Conservation (phyloP, 1,140 invertebrate genomes). For the Cryptotermes secundus region DNA sequence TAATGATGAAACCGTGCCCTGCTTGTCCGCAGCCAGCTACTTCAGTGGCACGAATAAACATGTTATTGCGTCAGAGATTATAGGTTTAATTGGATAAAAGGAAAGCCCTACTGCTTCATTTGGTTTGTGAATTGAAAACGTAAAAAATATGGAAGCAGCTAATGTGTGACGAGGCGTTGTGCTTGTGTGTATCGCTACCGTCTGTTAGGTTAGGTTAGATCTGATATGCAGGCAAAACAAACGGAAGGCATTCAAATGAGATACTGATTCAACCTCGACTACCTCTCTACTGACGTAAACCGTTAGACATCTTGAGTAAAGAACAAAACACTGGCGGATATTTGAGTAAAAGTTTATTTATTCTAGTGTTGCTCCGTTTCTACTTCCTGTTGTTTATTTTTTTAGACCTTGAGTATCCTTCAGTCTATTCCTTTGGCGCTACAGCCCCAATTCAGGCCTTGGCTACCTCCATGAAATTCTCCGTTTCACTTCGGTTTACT, state of each 20-base stretch:
- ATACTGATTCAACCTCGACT: not conserved
- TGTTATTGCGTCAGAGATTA: too few species aligned
- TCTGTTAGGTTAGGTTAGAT: not conserved
- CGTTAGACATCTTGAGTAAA: not conserved
- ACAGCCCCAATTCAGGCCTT: too few species aligned
- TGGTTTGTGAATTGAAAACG: not conserved
- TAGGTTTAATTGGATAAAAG: too few species aligned
- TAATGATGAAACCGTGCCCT: too few species aligned
- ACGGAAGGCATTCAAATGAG: not conserved
- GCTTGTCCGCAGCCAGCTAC: too few species aligned
- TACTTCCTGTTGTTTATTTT: not conserved
- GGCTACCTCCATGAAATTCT: too few species aligned
- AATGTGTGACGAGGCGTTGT: not conserved
- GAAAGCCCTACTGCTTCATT: not conserved
- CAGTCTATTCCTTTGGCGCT: too few species aligned
- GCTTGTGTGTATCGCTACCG: not conserved
- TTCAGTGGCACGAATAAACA: too few species aligned
- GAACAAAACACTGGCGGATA: not conserved
- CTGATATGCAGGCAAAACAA: not conserved
- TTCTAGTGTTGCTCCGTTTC: not conserved
- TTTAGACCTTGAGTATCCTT: not conserved
- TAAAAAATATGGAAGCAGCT: not conserved
- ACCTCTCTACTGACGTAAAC: not conserved
- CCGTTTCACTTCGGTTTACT: too few species aligned
- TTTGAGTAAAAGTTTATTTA: not conserved